Evolutionary conservation across 1,140 invertebrate species (phyloP).

Genomic region (Pseudachorutes palmiensis): DNA sequence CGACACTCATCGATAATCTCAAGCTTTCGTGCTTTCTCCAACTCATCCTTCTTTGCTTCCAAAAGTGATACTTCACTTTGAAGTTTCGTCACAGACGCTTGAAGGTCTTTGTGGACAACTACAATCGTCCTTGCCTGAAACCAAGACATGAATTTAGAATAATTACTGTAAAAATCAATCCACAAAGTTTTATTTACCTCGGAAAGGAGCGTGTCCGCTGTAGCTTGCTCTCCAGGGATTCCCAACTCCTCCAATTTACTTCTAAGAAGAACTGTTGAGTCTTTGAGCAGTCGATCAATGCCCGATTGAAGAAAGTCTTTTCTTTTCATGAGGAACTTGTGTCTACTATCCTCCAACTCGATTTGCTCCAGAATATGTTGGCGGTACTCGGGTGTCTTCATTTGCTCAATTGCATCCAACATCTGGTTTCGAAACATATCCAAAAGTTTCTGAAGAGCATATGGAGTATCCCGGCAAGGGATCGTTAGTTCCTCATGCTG

Average conservation of each 20-base stretch:
- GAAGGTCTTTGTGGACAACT: slow-evolving; percentile 77
- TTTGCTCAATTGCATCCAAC: slow-evolving; percentile 66
- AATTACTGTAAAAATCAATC: slow-evolving; percentile 4
- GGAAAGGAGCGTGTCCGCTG: slow-evolving; percentile 33
- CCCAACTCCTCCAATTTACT: slow-evolving; percentile 78
- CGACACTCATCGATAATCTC: slow-evolving; percentile 24
- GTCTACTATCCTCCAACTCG: slow-evolving; percentile 60
- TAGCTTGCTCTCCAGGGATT: slow-evolving; percentile 34
- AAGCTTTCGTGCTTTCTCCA: slow-evolving; percentile 8
- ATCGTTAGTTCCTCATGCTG: slow-evolving; percentile 69
- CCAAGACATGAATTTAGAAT: slow-evolving; percentile 15
- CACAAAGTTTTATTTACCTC: slow-evolving; percentile 18
- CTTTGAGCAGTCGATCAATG: slow-evolving; percentile 79
- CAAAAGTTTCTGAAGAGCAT: slow-evolving; percentile 72
- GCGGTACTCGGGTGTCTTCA: slow-evolving; percentile 69
- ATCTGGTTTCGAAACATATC: slow-evolving; percentile 76
- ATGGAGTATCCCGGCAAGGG: slow-evolving; percentile 63
- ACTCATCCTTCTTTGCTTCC: slow-evolving; percentile 25
- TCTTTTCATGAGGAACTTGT: slow-evolving; percentile 61
- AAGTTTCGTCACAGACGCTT: slow-evolving; percentile 71
- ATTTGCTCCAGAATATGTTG: slow-evolving; percentile 66
- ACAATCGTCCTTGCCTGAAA: slow-evolving; percentile 76
- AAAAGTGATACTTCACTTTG: slow-evolving; percentile 61
- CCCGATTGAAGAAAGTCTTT: slow-evolving; percentile 81
- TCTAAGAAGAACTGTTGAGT: slow-evolving; percentile 81